A percentile compares a stretch with the other conserved stretches of the same genome.
Evolutionary conservation across 2,888 invertebrate genomes (phyloP).

Genomic region (Diaperis boleti): DNA sequence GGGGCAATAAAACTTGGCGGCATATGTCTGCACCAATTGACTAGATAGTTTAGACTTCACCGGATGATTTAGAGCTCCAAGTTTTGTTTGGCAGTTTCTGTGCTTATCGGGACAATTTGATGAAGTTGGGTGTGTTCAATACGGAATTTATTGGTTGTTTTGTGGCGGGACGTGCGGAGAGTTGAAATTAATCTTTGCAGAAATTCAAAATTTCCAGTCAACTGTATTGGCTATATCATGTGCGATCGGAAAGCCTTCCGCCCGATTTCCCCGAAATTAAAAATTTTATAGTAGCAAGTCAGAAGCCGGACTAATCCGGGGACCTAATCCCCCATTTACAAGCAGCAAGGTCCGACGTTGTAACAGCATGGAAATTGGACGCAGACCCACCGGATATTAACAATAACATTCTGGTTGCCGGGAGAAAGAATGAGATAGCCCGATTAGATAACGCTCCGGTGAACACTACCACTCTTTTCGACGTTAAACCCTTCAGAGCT

Average conservation of each 20-base stretch:
- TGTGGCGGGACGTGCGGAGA: too few species aligned
- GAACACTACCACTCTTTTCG: conserved; percentile 4
- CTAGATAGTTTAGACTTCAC: conserved; percentile 29
- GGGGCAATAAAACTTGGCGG: conserved; percentile 29
- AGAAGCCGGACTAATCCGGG: conserved; percentile 5
- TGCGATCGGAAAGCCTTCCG: background rate
- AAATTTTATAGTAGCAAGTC: conserved; percentile 5
- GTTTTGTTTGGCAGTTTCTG: conserved; percentile 18
- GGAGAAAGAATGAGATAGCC: conserved; percentile 19
- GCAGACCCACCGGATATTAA: conserved; percentile 26
- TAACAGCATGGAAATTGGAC: conserved; percentile 28
- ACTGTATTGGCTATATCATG: conserved; percentile 13
- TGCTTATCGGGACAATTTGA: too few species aligned
- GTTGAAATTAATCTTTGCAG: too few species aligned
- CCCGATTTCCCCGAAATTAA: background rate
- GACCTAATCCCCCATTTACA: conserved; percentile 18
- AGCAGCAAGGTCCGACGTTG: conserved; percentile 5
- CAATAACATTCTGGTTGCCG: conserved; percentile 18
- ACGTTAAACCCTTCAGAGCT: background rate
- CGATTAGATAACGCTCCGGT: conserved; percentile 12
- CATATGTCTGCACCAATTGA: conserved; percentile 32
- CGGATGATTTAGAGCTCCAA: conserved; percentile 36
- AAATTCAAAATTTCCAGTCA: too few species aligned
- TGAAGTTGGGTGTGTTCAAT: too few species aligned
- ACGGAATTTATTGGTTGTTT: too few species aligned